Base-by-base conservation (phyloP, 2,888 invertebrate genomes). In the Brachyptera putata region DNA sequence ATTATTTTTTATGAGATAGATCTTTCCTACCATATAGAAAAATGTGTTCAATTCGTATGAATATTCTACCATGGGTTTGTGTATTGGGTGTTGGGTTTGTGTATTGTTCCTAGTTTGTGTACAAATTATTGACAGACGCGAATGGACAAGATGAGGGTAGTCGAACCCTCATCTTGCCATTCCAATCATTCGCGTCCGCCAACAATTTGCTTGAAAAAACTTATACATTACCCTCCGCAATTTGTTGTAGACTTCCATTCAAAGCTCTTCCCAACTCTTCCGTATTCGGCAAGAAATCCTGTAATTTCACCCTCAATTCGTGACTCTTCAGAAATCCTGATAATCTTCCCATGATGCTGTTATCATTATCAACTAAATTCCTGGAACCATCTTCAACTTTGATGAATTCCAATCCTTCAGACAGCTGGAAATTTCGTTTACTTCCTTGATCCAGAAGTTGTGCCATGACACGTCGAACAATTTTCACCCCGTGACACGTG, bases 281-380 rank as follows among this genome's bases (percentile, higher is more conserved):
- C 66, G 82, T 81, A 5, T 57, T 50, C 7, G 86, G 85, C 62
- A 89, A 77, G 64, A 90, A 72, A 69, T 84, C 85, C 0, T 84
- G 83, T 57, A 90, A 73, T 68, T 83, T 86, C 61, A 90, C 84
- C 69, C 85, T 81, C 14, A 90, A 71, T 70, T 90, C 90, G 65
- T 89, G 86, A 1, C 80, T 84, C 69, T 84, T 81, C 1, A 90
- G 73, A 67, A 89, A 89, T 67, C 80, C 81, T 14, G 86, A 80
- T 68, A 89, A 74, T 9, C 81, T 75, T 5, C 79, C 83, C 58
- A 86, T 65, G 0, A 80, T 70, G 1, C 80, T 76, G 2, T 16
- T 43, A 36, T 56, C 49, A n/a, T n/a, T n/a, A 73, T 75, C 79
- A 66, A 70, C 77, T 66, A 72, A 11, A 25, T 61, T 55, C 56